Percentiles rank a stretch among this genome's conserved stretches.
phyloP scores from a whole-genome alignment of 2,888 invertebrate genomes.

The Mimas tiliae region DNA sequence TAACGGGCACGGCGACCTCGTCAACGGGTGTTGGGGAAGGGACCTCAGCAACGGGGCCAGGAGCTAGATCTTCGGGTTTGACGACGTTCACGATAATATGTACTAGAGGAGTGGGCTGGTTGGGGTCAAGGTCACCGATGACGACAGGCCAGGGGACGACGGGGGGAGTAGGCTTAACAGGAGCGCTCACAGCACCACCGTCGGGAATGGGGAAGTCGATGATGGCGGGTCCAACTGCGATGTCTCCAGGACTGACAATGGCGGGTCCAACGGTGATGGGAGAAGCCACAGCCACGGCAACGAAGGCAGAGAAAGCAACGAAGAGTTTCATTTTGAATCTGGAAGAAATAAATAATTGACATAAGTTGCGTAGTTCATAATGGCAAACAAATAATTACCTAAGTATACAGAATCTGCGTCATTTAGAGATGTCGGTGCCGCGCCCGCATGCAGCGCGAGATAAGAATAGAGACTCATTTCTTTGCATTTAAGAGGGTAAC shows the following conservation, averaged over 20 bases:
- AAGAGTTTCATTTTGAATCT: conserved; percentile 66
- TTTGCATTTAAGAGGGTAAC: too few species aligned
- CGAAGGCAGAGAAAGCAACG: conserved; percentile 54
- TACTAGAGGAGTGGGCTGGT: conserved; percentile 29
- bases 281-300: conserved; percentile 54
- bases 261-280: conserved; percentile 33
- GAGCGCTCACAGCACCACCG: conserved; percentile 20
- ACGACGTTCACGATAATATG: conserved; percentile 31
- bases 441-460: too few species aligned
- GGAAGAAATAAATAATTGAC: conserved; percentile 29
- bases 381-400: too few species aligned
- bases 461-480: too few species aligned
- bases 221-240: conserved; percentile 16
- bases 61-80: conserved; percentile 35
- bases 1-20: background rate
- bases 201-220: conserved; percentile 6
- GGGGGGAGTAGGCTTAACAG: conserved; percentile 17
- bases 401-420: too few species aligned
- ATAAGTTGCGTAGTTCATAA: too few species aligned
- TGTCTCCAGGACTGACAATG: too few species aligned
- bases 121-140: conserved; percentile 8
- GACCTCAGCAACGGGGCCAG: conserved; percentile 28
- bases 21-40: background rate
- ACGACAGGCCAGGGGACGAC: conserved; percentile 23
- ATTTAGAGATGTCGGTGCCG: too few species aligned